Evolutionary conservation across 2,113 vertebrate species (phyloP), one percentile per base, ranked within the genome.

Genomic region (Holacanthus passer): DNA sequence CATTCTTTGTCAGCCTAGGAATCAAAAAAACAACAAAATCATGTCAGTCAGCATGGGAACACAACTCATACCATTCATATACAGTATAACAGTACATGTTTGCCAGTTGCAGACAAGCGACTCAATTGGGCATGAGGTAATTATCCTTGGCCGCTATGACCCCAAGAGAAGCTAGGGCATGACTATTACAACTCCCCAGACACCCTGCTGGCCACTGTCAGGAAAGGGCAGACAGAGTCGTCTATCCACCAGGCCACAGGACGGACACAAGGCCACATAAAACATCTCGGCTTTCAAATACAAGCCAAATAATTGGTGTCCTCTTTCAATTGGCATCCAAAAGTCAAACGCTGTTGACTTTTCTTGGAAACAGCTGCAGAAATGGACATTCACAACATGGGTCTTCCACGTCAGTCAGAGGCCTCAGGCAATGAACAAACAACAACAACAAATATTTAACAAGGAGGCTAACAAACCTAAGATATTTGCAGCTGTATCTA

Each of bases 301-400:
- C 71, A 70, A 85, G 63, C 53, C 67, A 74, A 83, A 86, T 90
- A 82, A 90, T 93, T 56, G 83, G 68, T 88, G 76, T 91, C 82
- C 52, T 37, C 27, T 94, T 91, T 84, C 88, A 59, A 75, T 39
- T 85, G 79, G 77, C 83, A 91, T 93, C 81, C 84, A 81, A 68
- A 79, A 88, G 73, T 89, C 91, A 95, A 88, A 93, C 69, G 53
- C 55, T 32, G 77, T 88, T 89, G 86, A 88, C 79, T 92, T 93
- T 87, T 92, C 92, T 90, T 58, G 74, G 76, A 89, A 91, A 90
- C 89, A 92, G 88, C 83, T 91, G 89, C 87, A 89, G 66, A 92
- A 87, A 93, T 79, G 70, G 81, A 78, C 62, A 37, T 81, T 85
- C 72, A 31, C 20, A 35, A 81, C 79, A 63, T 56, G 47, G 32